Percentiles rank a stretch among this genome's conserved stretches.
Conservation (phyloP, 1,140 invertebrate genomes). For the Augochlora pura region DNA sequence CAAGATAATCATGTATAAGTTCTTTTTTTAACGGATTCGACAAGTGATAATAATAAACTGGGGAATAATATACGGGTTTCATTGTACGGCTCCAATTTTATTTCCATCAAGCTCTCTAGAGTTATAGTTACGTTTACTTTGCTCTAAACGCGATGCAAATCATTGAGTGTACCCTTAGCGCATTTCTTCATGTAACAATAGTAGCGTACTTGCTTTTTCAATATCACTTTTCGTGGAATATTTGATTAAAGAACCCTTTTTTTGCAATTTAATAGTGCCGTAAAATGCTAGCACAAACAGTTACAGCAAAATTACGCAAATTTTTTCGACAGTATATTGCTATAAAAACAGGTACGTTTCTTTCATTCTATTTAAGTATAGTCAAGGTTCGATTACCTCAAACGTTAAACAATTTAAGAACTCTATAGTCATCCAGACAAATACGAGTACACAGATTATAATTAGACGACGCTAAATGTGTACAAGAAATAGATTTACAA, state of each 20-base stretch:
- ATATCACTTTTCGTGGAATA: neutral
- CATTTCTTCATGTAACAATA: constrained; percentile 14
- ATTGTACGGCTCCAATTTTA: constrained; percentile 49
- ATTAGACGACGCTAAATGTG: neutral
- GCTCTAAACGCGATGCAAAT: constrained; percentile 17
- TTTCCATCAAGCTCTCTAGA: constrained; percentile 40
- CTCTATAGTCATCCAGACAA: neutral
- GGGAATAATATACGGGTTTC: constrained; percentile 48
- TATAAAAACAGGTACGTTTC: neutral
- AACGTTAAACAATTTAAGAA: neutral
- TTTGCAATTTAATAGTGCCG: neutral
- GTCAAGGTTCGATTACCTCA: neutral
- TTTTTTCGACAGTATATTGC: neutral
- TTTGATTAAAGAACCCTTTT: neutral
- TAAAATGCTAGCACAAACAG: neutral
- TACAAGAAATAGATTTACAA: neutral
- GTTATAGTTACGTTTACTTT: constrained; percentile 16
- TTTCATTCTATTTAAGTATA: neutral
- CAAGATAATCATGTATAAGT: constrained; percentile 28
- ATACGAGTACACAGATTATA: neutral
- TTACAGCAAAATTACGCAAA: constrained; percentile 9
- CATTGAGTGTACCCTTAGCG: constrained; percentile 13
- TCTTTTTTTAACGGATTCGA: constrained; percentile 15
- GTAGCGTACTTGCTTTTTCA: constrained; percentile 6
- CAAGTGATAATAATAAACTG: constrained; percentile 41